Evolutionary conservation across 2,888 invertebrate species (phyloP).

Genomic region (Therioaphis trifolii): DNA sequence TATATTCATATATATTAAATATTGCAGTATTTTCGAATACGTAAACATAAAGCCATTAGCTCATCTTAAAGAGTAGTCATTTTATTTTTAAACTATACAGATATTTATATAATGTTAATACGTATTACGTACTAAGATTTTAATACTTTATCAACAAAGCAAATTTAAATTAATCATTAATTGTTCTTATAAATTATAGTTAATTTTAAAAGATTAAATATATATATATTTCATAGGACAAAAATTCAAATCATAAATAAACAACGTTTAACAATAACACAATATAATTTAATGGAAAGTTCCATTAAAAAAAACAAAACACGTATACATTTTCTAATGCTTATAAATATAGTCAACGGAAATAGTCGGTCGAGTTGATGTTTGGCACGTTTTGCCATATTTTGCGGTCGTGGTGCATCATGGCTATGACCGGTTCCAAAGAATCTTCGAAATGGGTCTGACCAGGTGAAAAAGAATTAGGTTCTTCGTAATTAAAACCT

Average conservation of each 20-base stretch:
- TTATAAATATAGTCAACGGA: conserved; percentile 34
- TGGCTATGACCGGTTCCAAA: conserved; percentile 46
- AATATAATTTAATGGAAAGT: conserved; percentile 18
- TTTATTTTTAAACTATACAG: too few relatives aligned
- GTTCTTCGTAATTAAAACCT: conserved; percentile 40
- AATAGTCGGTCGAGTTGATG: conserved; percentile 53
- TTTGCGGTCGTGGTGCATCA: conserved; percentile 53
- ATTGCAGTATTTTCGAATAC: too few relatives aligned
- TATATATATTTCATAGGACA: background rate
- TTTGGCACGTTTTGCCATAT: conserved; percentile 60
- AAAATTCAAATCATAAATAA: background rate
- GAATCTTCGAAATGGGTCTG: conserved; percentile 51
- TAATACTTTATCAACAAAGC: too few relatives aligned
- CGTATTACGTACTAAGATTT: too few relatives aligned
- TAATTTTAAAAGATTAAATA: too few relatives aligned
- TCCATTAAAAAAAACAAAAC: background rate
- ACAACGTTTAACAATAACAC: background rate
- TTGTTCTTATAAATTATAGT: too few relatives aligned
- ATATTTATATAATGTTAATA: too few relatives aligned
- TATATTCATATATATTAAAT: too few relatives aligned
- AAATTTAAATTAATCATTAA: too few relatives aligned
- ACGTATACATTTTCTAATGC: conserved; percentile 18
- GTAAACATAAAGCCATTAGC: too few relatives aligned
- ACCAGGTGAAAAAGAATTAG: conserved; percentile 21
- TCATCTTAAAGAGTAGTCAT: too few relatives aligned